phyloP scores from a whole-genome alignment of 2,888 invertebrate genomes.

The Agrilus cyanescens region DNA sequence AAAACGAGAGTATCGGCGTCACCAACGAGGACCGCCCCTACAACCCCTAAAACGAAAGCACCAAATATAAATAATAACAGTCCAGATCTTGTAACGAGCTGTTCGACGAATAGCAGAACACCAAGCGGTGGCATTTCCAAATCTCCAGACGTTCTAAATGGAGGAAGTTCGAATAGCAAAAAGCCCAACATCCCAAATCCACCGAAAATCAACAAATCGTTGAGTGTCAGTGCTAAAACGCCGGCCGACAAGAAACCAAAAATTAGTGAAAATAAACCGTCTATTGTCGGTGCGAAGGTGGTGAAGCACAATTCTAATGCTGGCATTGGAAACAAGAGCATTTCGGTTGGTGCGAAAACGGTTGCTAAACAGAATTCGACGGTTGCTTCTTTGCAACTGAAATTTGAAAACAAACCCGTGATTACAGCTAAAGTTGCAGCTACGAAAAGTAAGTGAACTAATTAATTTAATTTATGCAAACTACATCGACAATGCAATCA shows the following conservation, averaged over 20 bases:
- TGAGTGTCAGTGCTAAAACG: constrained; percentile 30
- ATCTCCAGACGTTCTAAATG: constrained; percentile 49
- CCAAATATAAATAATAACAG: constrained; percentile 42
- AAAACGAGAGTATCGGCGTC: constrained; percentile 32
- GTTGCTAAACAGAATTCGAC: constrained; percentile 49
- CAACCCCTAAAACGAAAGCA: constrained; percentile 21
- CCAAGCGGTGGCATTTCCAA: constrained; percentile 29
- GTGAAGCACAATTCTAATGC: constrained; percentile 13
- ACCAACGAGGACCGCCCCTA: constrained; percentile 21
- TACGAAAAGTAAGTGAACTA: constrained; percentile 7
- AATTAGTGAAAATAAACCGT: constrained; percentile 16
- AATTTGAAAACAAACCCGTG: constrained; percentile 50
- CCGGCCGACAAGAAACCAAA: constrained; percentile 17
- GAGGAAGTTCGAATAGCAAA: constrained; percentile 20
- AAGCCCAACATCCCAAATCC: constrained; percentile 28
- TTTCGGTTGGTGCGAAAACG: constrained; percentile 36
- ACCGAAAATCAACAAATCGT: constrained; percentile 36
- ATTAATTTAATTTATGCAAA: too few species aligned
- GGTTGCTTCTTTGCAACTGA: constrained; percentile 67
- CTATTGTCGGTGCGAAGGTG: constrained; percentile 12
- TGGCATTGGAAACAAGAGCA: constrained; percentile 16
- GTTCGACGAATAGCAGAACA: constrained; percentile 38
- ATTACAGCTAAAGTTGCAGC: constrained; percentile 4
- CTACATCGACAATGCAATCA: too few species aligned
- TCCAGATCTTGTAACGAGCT: constrained; percentile 63